Evolutionary conservation across 2,888 invertebrate genomes (phyloP).

Genomic region (Phrixothrix hirtus): DNA sequence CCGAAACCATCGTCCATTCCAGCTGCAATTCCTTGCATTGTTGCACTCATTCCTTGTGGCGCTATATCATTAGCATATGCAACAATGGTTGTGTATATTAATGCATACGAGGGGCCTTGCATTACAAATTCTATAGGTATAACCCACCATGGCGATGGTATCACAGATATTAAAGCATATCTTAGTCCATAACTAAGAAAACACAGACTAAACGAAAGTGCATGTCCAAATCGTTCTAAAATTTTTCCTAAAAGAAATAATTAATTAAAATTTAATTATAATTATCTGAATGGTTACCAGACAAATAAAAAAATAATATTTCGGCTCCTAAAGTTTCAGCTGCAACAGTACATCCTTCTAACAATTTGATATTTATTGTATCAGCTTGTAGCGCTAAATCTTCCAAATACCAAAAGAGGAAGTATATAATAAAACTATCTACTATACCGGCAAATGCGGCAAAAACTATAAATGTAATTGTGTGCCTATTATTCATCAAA

Average conservation of each 20-base stretch:
- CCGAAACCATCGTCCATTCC: slow-evolving; percentile 88
- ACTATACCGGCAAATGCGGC: slow-evolving; percentile 76
- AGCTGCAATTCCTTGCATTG: slow-evolving; percentile 83
- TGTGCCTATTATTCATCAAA: slow-evolving; percentile 66
- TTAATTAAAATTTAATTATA: not conserved
- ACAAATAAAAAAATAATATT: slow-evolving; percentile 74
- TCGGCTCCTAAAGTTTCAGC: slow-evolving; percentile 80
- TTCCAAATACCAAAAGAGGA: slow-evolving; percentile 82
- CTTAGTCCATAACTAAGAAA: slow-evolving; percentile 77
- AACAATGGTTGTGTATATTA: slow-evolving; percentile 82
- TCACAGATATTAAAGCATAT: slow-evolving; percentile 73
- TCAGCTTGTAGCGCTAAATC: slow-evolving; percentile 69
- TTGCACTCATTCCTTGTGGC: slow-evolving; percentile 72
- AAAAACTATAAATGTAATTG: slow-evolving; percentile 71
- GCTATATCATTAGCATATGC: slow-evolving; percentile 62
- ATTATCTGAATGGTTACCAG: slow-evolving; percentile 56
- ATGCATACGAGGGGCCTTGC: slow-evolving; percentile 86
- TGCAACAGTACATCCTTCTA: slow-evolving; percentile 79
- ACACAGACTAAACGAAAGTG: slow-evolving; percentile 75
- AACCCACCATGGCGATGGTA: slow-evolving; percentile 81
- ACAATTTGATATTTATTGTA: slow-evolving; percentile 70
- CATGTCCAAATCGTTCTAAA: slow-evolving; percentile 76
- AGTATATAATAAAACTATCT: slow-evolving; percentile 81
- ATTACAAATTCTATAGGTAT: slow-evolving; percentile 77
- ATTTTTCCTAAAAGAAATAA: slow-evolving; percentile 66